Evolutionary conservation across 1,140 invertebrate species (phyloP).

Genomic region (Tetragnatha versicolor): DNA sequence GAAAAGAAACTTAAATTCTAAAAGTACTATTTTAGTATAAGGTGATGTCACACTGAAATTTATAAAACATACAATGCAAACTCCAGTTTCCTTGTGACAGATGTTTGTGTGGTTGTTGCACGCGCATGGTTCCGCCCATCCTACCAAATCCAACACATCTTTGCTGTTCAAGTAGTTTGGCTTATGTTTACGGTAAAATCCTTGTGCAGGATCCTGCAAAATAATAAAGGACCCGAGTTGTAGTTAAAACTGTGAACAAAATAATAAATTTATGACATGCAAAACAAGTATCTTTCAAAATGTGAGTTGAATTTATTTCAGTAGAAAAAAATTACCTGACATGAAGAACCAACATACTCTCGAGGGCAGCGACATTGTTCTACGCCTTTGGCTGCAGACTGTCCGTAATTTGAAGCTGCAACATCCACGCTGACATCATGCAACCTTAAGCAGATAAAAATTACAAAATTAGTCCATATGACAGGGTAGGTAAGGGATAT

Average conservation of each 20-base stretch:
- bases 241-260: neutral
- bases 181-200: constrained; percentile 80
- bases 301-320: neutral
- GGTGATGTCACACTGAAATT: neutral
- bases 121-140: constrained; percentile 79
- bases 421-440: constrained; percentile 25
- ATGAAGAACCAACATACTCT: constrained; percentile 81
- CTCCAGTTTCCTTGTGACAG: constrained; percentile 86
- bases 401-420: constrained; percentile 18
- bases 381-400: constrained; percentile 65
- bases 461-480: neutral
- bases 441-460: neutral
- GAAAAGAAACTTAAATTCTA: no score
- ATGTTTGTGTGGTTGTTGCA: constrained; percentile 80
- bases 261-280: neutral
- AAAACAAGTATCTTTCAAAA: neutral
- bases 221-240: neutral
- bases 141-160: constrained; percentile 76
- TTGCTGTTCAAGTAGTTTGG: constrained; percentile 68
- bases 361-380: constrained; percentile 87
- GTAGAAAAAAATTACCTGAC: constrained; percentile 69
- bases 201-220: constrained; percentile 76
- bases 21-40: neutral
- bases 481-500: neutral
- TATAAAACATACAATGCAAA: constrained; percentile 75